Evolutionary conservation across 2,113 vertebrate genomes (phyloP), one percentile per base, ranked within the genome.

Genomic region (Muntiacus muntjak): DNA sequence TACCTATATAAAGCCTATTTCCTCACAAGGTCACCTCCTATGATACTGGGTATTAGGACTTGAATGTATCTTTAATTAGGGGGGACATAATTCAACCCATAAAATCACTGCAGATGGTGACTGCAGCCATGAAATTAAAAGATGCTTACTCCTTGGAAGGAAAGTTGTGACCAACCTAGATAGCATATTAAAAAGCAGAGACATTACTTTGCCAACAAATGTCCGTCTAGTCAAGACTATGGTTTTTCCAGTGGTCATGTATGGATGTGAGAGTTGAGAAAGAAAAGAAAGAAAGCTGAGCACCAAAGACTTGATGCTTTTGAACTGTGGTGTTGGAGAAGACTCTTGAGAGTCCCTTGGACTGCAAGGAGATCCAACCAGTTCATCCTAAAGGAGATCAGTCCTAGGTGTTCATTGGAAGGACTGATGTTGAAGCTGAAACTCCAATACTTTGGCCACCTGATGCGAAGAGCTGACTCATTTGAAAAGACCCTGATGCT

Each of bases 381-480:
- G 64, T 36, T 9, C 64, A 71, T 71, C 5, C n/a, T 21, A 3
- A 71, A 71, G 9, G n/a, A 71, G 1, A 21, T 71, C n/a, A 71
- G 2, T 6, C 64, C 19, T 71, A n/a, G 0, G n/a, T 3, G 4
- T 71, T 71, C 64, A 6, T 23, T 71, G n/a, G 64, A 71, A 23
- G 64, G 19, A 71, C 2, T 71, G 19, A 36, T 71, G 64, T 0
- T 71, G 1, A 71, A 71, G 64, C 9, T 71, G n/a, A 36, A 71
- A 36, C n/a, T 36, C 64, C 64, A 71, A 1, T 36, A 36, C n/a
- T 71, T 36, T 36, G n/a, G n/a, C n/a, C n/a, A 71, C n/a, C 17
- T 36, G 2, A 71, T 71, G 0, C 0, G 2, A 71, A 71, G 19
- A 36, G 9, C 9, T 36, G n/a, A 71, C 17, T 36, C 19, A 23